A percentile compares a stretch with the other conserved stretches of the same genome.
These are phyloP conservation scores for Idris sp. DNA, from an alignment of 1,140 invertebrate genomes.

Conservation along the genomic window DNA sequence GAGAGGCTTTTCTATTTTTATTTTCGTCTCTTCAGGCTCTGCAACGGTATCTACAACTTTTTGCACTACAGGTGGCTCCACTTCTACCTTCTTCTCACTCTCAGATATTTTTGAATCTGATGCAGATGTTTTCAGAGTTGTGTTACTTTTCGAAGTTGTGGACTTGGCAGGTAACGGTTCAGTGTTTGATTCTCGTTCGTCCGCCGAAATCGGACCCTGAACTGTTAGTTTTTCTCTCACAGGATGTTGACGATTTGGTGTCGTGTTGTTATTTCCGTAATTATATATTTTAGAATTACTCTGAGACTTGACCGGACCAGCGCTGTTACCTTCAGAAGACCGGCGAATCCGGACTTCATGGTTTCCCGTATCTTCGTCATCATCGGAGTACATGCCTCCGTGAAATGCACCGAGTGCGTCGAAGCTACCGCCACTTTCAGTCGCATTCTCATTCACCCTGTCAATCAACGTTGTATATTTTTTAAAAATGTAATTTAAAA, in stretches of 20 bases:
- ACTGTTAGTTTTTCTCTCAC: slow-evolving; percentile 66
- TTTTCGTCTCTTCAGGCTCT: slow-evolving; percentile 11
- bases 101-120: too few species aligned
- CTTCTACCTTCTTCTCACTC: slow-evolving; percentile 13
- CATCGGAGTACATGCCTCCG: slow-evolving; percentile 80
- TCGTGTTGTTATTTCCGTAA: slow-evolving; percentile 30
- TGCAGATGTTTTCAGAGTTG: slow-evolving; percentile 44
- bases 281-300: slow-evolving; percentile 16
- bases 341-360: slow-evolving; percentile 67
- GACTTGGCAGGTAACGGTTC: slow-evolving; percentile 61
- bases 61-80: not conserved
- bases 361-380: slow-evolving; percentile 77
- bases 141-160: slow-evolving; percentile 15
- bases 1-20: slow-evolving; percentile 13
- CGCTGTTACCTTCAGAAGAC: slow-evolving; percentile 71
- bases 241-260: slow-evolving; percentile 61
- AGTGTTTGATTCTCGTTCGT: slow-evolving; percentile 59
- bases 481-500: too few species aligned
- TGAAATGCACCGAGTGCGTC: slow-evolving; percentile 91
- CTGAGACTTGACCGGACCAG: slow-evolving; percentile 34
- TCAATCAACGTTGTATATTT: too few species aligned
- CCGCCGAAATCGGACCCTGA: slow-evolving; percentile 55
- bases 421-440: slow-evolving; percentile 90
- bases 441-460: slow-evolving; percentile 84
- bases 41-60: not conserved